Percentiles rank a stretch among this genome's conserved stretches.
phyloP scores from a whole-genome alignment of 2,888 invertebrate species.

The Drosophila siamana region DNA sequence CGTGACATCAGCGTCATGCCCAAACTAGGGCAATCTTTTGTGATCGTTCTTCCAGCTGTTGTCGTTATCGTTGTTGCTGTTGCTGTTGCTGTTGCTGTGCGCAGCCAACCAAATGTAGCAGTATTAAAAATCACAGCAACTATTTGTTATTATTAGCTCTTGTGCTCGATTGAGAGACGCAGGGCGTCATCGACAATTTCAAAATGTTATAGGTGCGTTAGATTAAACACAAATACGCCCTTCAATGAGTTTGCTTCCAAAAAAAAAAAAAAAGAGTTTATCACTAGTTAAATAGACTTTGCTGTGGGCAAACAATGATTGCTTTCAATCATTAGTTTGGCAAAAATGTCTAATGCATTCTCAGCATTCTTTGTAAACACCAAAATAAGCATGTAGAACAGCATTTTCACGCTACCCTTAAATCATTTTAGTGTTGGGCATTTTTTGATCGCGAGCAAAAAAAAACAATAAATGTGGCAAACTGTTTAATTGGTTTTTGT shows the following conservation, averaged over 20 bases:
- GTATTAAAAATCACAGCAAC: constrained; percentile 28
- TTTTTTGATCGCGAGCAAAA: neutral
- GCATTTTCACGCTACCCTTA: neutral
- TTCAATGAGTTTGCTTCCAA: too few relatives aligned
- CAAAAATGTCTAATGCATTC: too few relatives aligned
- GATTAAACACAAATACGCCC: too few relatives aligned
- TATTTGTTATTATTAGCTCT: constrained; percentile 21
- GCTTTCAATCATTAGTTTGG: too few relatives aligned
- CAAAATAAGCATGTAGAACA: neutral
- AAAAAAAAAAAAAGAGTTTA: too few relatives aligned
- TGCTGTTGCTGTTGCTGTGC: constrained; percentile 20
- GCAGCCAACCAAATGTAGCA: constrained; percentile 53
- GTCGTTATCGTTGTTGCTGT: constrained; percentile 5
- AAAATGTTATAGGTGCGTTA: neutral
- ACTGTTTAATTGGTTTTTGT: constrained; percentile 9
- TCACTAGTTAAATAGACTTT: too few relatives aligned
- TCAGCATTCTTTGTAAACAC: too few relatives aligned
- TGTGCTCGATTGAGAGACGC: constrained; percentile 1
- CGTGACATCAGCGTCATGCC: constrained; percentile 64
- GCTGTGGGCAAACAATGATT: too few relatives aligned
- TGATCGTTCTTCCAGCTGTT: constrained; percentile 40
- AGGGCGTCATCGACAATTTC: neutral
- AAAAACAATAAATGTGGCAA: constrained; percentile 8
- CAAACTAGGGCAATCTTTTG: constrained; percentile 62
- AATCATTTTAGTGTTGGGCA: neutral